These are phyloP conservation scores for Basileuterus tristriatus DNA, from an alignment of 2,797 vertebrate genomes.

Conservation along the genomic window DNA sequence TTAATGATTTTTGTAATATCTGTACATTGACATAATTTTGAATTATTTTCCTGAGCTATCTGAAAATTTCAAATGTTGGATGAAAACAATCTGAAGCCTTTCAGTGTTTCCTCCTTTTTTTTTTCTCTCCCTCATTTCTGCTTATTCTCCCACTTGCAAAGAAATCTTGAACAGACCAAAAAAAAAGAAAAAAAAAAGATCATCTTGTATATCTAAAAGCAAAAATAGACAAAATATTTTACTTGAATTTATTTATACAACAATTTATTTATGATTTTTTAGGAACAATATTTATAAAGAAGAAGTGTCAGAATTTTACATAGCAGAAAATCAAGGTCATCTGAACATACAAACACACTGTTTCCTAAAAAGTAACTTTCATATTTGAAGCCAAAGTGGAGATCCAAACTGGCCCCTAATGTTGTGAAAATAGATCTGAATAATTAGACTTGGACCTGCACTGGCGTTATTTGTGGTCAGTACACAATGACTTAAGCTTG, in stretches of 20 bases:
- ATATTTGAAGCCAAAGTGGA: neutral
- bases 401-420: neutral
- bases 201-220: neutral
- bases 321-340: neutral
- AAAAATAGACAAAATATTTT: neutral
- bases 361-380: neutral
- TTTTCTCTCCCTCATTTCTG: neutral
- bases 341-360: neutral
- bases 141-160: neutral
- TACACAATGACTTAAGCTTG: neutral
- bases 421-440: neutral
- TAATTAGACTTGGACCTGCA: neutral
- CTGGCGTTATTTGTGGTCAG: neutral
- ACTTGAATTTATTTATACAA: neutral
- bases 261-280: neutral
- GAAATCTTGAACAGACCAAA: neutral
- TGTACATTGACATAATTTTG: conserved; percentile 8
- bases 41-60: neutral
- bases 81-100: neutral
- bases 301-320: neutral
- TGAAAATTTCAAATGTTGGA: neutral
- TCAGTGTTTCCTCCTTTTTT: neutral
- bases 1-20: conserved; percentile 44
- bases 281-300: neutral
- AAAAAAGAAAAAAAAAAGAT: accelerated